Base-by-base conservation (phyloP, 2,113 vertebrate genomes). In the Hydropotes inermis region DNA sequence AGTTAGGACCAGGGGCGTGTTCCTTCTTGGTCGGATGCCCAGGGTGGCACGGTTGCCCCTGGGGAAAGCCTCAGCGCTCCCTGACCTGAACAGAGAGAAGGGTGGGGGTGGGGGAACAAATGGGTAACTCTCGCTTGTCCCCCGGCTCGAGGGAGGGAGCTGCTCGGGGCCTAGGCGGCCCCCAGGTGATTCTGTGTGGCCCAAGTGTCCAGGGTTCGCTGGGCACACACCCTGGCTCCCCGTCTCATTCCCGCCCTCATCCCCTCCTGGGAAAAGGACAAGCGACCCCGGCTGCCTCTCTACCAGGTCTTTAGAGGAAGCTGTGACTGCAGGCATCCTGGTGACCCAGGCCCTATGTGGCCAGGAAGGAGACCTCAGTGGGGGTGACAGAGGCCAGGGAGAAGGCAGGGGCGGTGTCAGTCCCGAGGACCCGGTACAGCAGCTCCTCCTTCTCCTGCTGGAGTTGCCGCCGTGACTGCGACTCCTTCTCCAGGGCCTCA, bases 391-490 rank as follows among this genome's bases (percentile, higher is more conserved):
- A 83, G 5, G 98, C 87, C 97, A 99, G 96, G 36, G 99, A 98
- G 96, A 99, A 99, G 82, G 98, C 93, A 1, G 98, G 97, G 13
- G 98, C 91, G 0, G 99, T 98, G 16, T 99, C 99, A 0, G 98
- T 84, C 6, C 99, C 99, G 0, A 99, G 97, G 96, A 99, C 98
- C 0, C 99, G 99, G 98, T 99, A 99, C 85, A 99, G 97, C 96
- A 99, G 98, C 98, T 99, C 99, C 92, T 99, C 99, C 93, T 99
- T 99, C 96, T 99, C 99, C 19, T 98, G 99, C 88, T 93, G 98
- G 60, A 99, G 98, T 90, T 98, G 99, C 55, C 99, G 99, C 84
- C 98, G 98, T 17, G 98, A 90, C 21, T 99, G 97, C 0, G 94
- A 33, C 98, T 99, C 99, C 98, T 99, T 99, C 97, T 99, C 99